phyloP scores from a whole-genome alignment of 1,140 invertebrate species.

The Drosophila paulistorum region DNA sequence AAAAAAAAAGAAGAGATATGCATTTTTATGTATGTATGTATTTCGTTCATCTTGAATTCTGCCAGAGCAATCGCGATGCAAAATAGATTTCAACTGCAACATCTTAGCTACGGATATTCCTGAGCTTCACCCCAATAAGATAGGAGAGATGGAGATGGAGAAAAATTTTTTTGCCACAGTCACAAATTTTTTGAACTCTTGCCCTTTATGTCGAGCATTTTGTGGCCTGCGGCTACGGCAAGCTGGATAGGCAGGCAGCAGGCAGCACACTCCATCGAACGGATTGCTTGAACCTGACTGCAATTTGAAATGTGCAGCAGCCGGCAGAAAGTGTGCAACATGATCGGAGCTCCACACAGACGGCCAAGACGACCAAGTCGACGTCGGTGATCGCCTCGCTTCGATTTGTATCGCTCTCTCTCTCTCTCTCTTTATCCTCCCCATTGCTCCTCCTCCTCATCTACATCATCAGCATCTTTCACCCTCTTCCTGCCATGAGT shows the following conservation, averaged over 20 bases:
- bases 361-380: background rate
- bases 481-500: conserved; percentile 36
- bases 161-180: conserved; percentile 68
- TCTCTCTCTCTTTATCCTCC: conserved; percentile 28
- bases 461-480: background rate
- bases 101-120: conserved; percentile 46
- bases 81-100: conserved; percentile 33
- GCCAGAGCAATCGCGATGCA: conserved; percentile 38
- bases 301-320: conserved; percentile 59
- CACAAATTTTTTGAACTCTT: conserved; percentile 77
- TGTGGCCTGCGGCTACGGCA: conserved; percentile 26
- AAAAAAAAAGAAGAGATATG: conserved; percentile 12
- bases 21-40: conserved; percentile 4
- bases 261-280: conserved; percentile 55
- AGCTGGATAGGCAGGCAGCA: conserved; percentile 31
- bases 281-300: conserved; percentile 48
- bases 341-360: conserved; percentile 50
- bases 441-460: background rate
- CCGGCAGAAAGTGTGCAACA: conserved; percentile 69
- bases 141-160: conserved; percentile 38
- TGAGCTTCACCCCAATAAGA: conserved; percentile 53
- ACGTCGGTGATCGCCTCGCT: conserved; percentile 63
- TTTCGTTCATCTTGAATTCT: conserved; percentile 26
- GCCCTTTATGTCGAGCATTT: conserved; percentile 79
- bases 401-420: conserved; percentile 75